Evolutionary conservation across 2,888 invertebrate species (phyloP), one percentile per base, ranked within the genome.

Genomic region (Drosophila flavopinicola): DNA sequence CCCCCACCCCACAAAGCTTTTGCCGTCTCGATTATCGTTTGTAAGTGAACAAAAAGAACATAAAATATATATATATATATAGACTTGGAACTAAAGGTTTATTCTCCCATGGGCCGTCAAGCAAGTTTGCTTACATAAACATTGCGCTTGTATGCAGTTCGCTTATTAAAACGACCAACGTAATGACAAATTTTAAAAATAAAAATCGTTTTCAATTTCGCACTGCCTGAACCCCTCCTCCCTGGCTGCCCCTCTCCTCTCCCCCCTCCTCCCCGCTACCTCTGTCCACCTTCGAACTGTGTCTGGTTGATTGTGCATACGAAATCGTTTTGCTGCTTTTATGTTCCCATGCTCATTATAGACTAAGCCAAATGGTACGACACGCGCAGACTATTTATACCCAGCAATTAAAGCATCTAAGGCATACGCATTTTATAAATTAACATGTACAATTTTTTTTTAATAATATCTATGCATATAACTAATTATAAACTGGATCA

Each of bases 301-400:
- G 73, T 58, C 64, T 67, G 51, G 47, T 42, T 39, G 66, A 61
- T 61, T 71, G 58, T 58, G 66, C 71, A 61, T 52, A 33, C 44
- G 44, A 59, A 60, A 72, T 57, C 32, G 57, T 57, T 29, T 51
- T 33, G 56, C 41, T 25, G 57, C 39, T 44, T 69, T 68, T 68
- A 68, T 63, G 75, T 84, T 80, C 84, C 80, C 80, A 80, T 80
- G 84, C 84, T 84, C 80, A 80, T 80, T 80, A 75, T 75, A 61
- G 63, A 65, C 72, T 61, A 69, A 70, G 17, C 39, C 57, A 58
- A 68, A 76, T 66, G 49, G 49, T 60, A 54, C 60, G 84, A 75
- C 80, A 80, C 80, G 80, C 80, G 80, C 80, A 80, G 66, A 33
- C 59, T 60, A 75, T 53, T 45, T 48, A 56, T 71, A 66, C 73